A percentile compares a stretch with the other conserved stretches of the same genome.
phyloP scores from a whole-genome alignment of 1,140 invertebrate species.

The Apocrypta bakeri region DNA sequence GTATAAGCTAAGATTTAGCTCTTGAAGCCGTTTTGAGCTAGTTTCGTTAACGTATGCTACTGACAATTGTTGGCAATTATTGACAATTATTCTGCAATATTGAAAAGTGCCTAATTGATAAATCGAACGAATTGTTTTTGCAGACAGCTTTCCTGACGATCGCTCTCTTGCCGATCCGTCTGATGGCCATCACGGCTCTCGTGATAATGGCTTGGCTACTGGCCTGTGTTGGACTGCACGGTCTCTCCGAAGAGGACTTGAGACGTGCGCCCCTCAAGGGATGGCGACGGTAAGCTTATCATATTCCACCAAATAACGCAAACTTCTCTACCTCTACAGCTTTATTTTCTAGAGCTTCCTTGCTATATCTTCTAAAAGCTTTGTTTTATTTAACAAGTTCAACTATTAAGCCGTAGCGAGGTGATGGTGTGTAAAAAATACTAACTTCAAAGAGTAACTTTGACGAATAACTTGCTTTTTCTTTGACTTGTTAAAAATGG shows the following conservation, averaged over 20 bases:
- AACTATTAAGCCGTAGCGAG: not conserved
- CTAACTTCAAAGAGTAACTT: no score
- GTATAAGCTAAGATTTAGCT: no score
- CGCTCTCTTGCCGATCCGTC: conserved; percentile 83
- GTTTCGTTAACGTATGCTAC: no score
- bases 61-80: no score
- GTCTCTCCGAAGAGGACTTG: conserved; percentile 84
- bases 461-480: no score
- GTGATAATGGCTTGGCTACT: conserved; percentile 88
- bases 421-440: no score
- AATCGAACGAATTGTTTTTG: not conserved
- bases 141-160: conserved; percentile 89
- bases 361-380: not conserved
- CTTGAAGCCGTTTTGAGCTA: no score
- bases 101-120: no score
- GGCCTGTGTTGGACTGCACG: conserved; percentile 85
- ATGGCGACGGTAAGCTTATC: conserved; percentile 85
- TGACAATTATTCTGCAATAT: no score
- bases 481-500: not conserved
- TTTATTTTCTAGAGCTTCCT: not conserved
- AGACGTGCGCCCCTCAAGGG: conserved; percentile 83
- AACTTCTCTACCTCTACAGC: not conserved
- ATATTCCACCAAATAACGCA: not conserved
- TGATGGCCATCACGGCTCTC: conserved; percentile 83
- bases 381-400: not conserved